Base-by-base conservation (phyloP, 2,113 vertebrate species). In the Malurus melanocephalus region DNA sequence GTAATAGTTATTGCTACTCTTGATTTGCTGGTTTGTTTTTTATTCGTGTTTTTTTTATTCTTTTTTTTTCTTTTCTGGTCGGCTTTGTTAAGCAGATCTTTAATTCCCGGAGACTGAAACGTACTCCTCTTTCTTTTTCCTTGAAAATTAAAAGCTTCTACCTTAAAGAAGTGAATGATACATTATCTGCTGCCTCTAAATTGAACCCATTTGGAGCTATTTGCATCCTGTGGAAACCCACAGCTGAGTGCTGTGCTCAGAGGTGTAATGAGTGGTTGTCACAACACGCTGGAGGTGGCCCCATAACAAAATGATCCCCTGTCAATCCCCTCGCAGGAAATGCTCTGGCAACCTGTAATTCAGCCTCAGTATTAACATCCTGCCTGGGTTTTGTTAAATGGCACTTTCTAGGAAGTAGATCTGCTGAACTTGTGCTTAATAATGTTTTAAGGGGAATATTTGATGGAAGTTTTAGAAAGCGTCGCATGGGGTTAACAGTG, bases 221-320 rank as follows among this genome's bases (percentile, higher is more conserved):
- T 99, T 99, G 98, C 98, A 98, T 99, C 97, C 97, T 97, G 98
- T 96, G 97, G 98, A 98, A 98, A 98, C 98, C 98, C 98, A 98
- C 98, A 99, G 98, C 99, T 99, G 99, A 99, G 98, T 99, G 98
- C 98, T 98, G 97, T 97, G 98, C 98, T 96, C 96, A 94, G 97
- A 98, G 98, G 98, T 98, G 97, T 99, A 99, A 99, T 99, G 98
- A 99, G 97, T 96, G 98, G 99, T 99, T 99, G 99, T 99, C 99
- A 99, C 98, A 99, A 99, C 98, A 99, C 98, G 97, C 98, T 98
- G 98, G 98, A 98, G 99, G 99, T 98, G 99, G 98, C 98, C 98
- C 98, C 97, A 97, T 97, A 96, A 98, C 98, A 98, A 99, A 99
- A 99, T 99, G 98, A 99, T 98, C 98, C 98, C 98, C 98, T 99